These are phyloP conservation scores for Theristicus caerulescens DNA, from an alignment of 2,113 vertebrate genomes.

Conservation along the genomic window DNA sequence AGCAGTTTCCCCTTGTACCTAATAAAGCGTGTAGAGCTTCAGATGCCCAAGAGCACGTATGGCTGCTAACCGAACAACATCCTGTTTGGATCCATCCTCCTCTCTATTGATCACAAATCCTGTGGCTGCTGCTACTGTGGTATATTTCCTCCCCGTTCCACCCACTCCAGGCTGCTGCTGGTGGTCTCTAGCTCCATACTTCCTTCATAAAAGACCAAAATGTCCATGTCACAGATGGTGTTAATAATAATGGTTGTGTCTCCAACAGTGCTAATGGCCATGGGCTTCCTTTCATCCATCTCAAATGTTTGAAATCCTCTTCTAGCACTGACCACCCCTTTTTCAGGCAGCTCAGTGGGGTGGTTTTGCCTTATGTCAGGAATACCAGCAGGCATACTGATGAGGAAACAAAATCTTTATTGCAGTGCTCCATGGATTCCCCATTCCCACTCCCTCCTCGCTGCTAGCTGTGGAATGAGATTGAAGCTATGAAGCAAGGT, in stretches of 20 bases:
- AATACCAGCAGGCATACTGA: neutral
- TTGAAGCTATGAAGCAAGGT: neutral
- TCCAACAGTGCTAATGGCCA: constrained; percentile 51
- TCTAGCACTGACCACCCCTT: neutral
- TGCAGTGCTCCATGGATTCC: neutral
- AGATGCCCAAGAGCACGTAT: neutral
- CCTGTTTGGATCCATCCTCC: constrained; percentile 3
- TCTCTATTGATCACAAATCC: neutral
- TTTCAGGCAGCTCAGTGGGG: neutral
- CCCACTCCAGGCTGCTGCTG: constrained; percentile 41
- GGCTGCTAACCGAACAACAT: neutral
- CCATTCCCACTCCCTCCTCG: neutral
- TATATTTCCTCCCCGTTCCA: neutral
- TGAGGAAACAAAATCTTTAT: constrained; percentile 2
- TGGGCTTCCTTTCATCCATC: constrained; percentile 50
- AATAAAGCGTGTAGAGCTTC: neutral
- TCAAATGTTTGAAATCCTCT: constrained; percentile 25
- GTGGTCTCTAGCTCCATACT: constrained; percentile 37
- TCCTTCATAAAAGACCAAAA: constrained; percentile 17
- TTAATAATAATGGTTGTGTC: constrained; percentile 52
- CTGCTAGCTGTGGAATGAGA: neutral
- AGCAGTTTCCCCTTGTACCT: neutral
- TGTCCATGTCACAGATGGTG: constrained; percentile 44
- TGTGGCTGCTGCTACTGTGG: constrained; percentile 36
- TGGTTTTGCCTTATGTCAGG: neutral